phyloP scores from a whole-genome alignment of 2,797 vertebrate species.

The Sternotherus odoratus region DNA sequence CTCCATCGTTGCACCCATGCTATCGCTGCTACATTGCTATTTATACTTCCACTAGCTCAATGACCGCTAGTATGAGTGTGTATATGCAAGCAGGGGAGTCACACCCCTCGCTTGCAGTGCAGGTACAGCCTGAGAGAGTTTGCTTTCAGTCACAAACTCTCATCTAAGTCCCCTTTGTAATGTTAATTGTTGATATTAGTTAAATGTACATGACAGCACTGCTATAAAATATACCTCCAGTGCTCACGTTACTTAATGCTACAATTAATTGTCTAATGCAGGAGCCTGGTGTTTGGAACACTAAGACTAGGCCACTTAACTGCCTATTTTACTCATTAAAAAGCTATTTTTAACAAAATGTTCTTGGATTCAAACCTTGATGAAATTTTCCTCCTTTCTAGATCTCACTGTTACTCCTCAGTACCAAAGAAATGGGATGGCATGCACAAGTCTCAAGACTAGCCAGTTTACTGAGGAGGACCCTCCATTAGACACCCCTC shows the following conservation, averaged over 20 bases:
- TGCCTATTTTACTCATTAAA: slow-evolving; percentile 82
- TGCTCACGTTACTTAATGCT: slow-evolving; percentile 2
- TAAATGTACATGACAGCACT: not conserved
- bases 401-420: not conserved
- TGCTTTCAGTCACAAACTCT: slow-evolving; percentile 27
- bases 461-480: not conserved
- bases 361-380: not conserved
- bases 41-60: not conserved
- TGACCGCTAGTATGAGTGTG: not conserved
- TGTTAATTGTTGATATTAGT: slow-evolving; percentile 29
- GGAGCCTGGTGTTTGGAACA: slow-evolving; percentile 46
- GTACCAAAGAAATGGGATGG: not conserved
- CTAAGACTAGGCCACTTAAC: slow-evolving; percentile 30
- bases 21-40: not conserved
- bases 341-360: slow-evolving; percentile 67
- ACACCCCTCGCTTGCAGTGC: not conserved
- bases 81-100: not conserved
- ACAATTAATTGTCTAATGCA: not conserved
- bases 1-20: not conserved
- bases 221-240: not conserved
- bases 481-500: not conserved
- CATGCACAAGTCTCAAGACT: not conserved
- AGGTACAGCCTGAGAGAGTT: not conserved
- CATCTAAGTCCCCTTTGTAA: not conserved
- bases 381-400: slow-evolving; percentile 27